A percentile compares a stretch with the other conserved stretches of the same genome.
These are phyloP conservation scores for Yponomeuta evonymella DNA, from an alignment of 2,888 invertebrate genomes.

Conservation along the genomic window DNA sequence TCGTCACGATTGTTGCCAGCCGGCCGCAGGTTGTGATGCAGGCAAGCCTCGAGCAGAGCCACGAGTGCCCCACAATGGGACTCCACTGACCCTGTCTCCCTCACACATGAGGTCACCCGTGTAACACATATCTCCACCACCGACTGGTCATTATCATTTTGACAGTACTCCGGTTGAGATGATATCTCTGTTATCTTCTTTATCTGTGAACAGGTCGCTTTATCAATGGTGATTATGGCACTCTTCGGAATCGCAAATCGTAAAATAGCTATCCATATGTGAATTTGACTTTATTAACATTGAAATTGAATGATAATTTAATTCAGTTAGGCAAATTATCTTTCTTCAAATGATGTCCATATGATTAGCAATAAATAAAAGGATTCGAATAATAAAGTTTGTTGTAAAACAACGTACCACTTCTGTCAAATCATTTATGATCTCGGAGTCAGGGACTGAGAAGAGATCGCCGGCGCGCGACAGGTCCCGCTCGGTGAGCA, in stretches of 20 bases:
- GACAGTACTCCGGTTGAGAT: conserved; percentile 87
- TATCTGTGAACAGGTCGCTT: conserved; percentile 63
- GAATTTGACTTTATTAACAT: neutral
- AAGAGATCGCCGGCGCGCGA: conserved; percentile 95
- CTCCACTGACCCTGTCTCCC: conserved; percentile 91
- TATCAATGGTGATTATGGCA: conserved; percentile 4
- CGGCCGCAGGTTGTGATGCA: conserved; percentile 92
- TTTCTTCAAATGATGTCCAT: neutral
- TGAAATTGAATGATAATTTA: neutral
- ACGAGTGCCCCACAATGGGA: conserved; percentile 90
- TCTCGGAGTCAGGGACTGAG: conserved; percentile 89
- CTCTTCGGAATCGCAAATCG: neutral
- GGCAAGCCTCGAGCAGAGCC: conserved; percentile 88
- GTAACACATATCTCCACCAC: conserved; percentile 97
- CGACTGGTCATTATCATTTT: conserved; percentile 94
- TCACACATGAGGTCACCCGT: conserved; percentile 90
- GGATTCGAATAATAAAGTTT: neutral
- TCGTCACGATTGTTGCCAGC: conserved; percentile 80
- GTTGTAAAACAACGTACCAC: conserved; percentile 77
- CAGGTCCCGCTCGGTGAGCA: conserved; percentile 91
- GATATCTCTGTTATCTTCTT: conserved; percentile 88
- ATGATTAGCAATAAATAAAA: neutral
- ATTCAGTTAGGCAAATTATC: neutral
- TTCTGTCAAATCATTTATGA: conserved; percentile 89
- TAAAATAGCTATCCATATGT: neutral